A percentile compares a stretch with the other conserved stretches of the same genome.
These are phyloP conservation scores for Solenopsis fugax DNA, from an alignment of 1,140 invertebrate genomes.

Conservation along the genomic window DNA sequence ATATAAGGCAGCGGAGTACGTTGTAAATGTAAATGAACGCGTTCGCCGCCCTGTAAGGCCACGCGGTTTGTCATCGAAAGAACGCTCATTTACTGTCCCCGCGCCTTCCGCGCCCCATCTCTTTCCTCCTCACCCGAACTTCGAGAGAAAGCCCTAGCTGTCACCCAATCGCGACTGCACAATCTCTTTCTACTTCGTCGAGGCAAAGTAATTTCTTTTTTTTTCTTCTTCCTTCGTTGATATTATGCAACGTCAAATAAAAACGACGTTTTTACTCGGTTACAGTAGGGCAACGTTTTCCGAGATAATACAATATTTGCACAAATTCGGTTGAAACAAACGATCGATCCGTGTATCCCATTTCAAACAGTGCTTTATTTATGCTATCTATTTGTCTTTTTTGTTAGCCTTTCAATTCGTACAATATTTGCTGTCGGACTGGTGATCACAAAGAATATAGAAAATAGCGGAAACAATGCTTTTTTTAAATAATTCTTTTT, in stretches of 20 bases:
- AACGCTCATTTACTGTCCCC: slow-evolving; percentile 64
- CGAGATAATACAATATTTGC: slow-evolving; percentile 15
- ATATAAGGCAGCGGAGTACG: slow-evolving; percentile 79
- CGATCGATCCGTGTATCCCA: background rate
- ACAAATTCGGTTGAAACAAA: background rate
- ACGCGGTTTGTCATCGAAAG: slow-evolving; percentile 80
- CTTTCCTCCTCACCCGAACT: slow-evolving; percentile 6
- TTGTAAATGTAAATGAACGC: slow-evolving; percentile 83
- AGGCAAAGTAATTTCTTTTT: slow-evolving; percentile 56
- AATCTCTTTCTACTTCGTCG: background rate
- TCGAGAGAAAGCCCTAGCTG: slow-evolving; percentile 48
- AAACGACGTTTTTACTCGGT: slow-evolving; percentile 18
- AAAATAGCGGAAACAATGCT: background rate
- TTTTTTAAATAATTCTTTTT: background rate
- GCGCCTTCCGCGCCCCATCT: background rate
- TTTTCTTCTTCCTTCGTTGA: background rate
- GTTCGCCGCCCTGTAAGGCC: slow-evolving; percentile 80
- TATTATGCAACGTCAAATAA: slow-evolving; percentile 20
- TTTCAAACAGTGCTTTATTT: background rate
- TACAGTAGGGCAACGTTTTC: background rate
- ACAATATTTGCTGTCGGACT: background rate
- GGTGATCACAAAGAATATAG: background rate
- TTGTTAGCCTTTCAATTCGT: background rate
- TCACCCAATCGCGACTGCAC: background rate
- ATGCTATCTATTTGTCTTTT: background rate